phyloP scores from a whole-genome alignment of 2,797 vertebrate species.

The Oreochromis grahami region DNA sequence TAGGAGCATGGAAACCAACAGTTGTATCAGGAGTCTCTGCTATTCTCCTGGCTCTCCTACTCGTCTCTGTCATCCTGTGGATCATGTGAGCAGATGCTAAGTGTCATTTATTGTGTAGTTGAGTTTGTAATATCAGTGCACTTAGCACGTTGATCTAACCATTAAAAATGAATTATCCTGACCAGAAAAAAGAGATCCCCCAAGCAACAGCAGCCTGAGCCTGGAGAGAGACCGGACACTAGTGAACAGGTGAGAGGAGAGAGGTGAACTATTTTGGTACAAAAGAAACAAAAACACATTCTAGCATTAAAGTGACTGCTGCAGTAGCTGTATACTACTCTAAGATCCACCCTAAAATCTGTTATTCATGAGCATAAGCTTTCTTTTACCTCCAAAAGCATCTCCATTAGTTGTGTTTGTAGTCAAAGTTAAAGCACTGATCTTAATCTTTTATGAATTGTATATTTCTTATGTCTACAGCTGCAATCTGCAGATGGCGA shows the following conservation, averaged over 20 bases:
- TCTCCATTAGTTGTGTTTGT: not conserved
- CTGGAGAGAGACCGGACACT: not conserved
- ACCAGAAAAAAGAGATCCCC: not conserved
- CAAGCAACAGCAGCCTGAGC: not conserved
- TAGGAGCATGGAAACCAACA: not conserved
- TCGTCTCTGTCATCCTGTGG: not conserved
- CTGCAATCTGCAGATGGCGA: not conserved
- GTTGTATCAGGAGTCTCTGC: not conserved
- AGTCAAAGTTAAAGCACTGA: not conserved
- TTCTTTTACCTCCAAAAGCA: not conserved
- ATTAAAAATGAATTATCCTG: not conserved
- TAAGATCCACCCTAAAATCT: not conserved
- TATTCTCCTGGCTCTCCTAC: not conserved
- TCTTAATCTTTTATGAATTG: not conserved
- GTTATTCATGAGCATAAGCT: rapidly evolving
- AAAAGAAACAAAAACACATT: not conserved
- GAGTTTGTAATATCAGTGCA: not conserved
- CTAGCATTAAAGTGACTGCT: not conserved
- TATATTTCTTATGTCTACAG: not conserved
- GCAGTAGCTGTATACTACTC: not conserved
- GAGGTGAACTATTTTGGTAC: not conserved
- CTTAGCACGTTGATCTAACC: not conserved
- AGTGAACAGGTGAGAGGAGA: not conserved
- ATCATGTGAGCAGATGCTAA: not conserved
- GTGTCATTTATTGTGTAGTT: not conserved